Percentiles rank a stretch among this genome's conserved stretches.
Evolutionary conservation across 2,888 invertebrate species (phyloP).

Genomic region (Amphiduros pacificus): DNA sequence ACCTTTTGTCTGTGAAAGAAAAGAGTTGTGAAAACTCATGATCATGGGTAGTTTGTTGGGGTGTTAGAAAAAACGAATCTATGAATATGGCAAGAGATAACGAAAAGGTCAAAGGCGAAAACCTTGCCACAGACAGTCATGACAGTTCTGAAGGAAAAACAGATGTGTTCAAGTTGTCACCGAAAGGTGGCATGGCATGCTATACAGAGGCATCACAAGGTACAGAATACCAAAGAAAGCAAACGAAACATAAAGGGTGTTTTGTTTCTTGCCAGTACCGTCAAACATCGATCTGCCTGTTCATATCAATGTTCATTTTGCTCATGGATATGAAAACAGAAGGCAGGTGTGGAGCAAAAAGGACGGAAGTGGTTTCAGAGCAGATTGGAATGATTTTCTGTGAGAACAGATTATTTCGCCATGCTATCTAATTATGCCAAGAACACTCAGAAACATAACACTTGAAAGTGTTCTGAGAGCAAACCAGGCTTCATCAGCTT

Average conservation of each 20-base stretch:
- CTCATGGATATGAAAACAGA: conserved; percentile 38
- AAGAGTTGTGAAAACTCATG: too few relatives aligned
- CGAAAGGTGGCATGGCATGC: conserved; percentile 27
- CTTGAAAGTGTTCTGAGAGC: too few relatives aligned
- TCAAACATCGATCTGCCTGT: conserved; percentile 36
- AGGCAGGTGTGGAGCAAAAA: conserved; percentile 34
- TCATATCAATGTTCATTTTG: conserved; percentile 51
- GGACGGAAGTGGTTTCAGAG: conserved; percentile 21
- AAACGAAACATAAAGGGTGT: conserved; percentile 18
- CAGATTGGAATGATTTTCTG: conserved; percentile 41
- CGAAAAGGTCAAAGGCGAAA: too few relatives aligned
- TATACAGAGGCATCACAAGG: conserved; percentile 17
- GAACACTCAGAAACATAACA: too few relatives aligned
- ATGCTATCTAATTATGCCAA: conserved; percentile 33
- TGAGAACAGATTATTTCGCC: conserved; percentile 35
- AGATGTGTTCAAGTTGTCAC: conserved; percentile 23
- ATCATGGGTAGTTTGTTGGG: too few relatives aligned
- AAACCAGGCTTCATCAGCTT: too few relatives aligned
- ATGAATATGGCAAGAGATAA: too few relatives aligned
- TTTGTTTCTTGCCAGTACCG: conserved; percentile 32
- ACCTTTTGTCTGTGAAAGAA: too few relatives aligned
- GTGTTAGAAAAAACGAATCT: too few relatives aligned
- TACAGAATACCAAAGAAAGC: conserved; percentile 3
- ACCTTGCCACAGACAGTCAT: too few relatives aligned
- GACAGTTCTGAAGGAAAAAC: too few relatives aligned